Conservation (phyloP, 2,113 vertebrate genomes). For the Eidolon helvum region DNA sequence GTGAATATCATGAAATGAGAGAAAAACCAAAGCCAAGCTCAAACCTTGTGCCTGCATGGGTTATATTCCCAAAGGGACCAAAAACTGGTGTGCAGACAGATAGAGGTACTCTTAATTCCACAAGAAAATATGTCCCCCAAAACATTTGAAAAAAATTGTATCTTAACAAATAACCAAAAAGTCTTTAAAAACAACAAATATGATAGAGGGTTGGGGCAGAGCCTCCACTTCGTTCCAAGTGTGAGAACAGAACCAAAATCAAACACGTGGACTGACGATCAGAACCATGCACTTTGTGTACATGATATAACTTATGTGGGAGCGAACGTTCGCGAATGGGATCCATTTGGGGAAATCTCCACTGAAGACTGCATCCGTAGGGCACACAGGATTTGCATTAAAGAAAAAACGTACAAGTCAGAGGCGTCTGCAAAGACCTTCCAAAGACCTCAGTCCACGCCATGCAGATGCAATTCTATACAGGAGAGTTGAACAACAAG, state of each 20-base stretch:
- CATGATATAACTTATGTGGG: not conserved
- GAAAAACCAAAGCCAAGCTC: not conserved
- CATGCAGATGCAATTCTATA: accelerated
- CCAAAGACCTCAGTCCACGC: accelerated
- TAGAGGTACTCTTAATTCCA: too few species aligned
- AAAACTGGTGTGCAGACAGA: too few species aligned
- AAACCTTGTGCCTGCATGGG: not conserved
- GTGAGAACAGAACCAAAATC: not conserved
- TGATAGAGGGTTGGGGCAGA: not conserved
- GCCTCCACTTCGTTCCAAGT: accelerated
- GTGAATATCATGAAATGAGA: too few species aligned
- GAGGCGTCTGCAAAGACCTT: not conserved
- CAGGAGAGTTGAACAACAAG: not conserved
- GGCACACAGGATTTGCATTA: accelerated
- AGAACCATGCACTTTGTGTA: not conserved
- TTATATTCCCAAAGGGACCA: not conserved
- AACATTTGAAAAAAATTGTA: not conserved
- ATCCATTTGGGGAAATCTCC: not conserved
- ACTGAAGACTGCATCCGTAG: not conserved
- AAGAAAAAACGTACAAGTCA: not conserved
- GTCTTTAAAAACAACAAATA: not conserved
- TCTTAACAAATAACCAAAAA: not conserved
- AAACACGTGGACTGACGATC: accelerated
- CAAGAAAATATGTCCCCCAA: not conserved
- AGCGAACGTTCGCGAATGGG: accelerated